These are phyloP conservation scores for Chrysina gloriosa DNA, from an alignment of 2,888 invertebrate species.

Conservation along the genomic window DNA sequence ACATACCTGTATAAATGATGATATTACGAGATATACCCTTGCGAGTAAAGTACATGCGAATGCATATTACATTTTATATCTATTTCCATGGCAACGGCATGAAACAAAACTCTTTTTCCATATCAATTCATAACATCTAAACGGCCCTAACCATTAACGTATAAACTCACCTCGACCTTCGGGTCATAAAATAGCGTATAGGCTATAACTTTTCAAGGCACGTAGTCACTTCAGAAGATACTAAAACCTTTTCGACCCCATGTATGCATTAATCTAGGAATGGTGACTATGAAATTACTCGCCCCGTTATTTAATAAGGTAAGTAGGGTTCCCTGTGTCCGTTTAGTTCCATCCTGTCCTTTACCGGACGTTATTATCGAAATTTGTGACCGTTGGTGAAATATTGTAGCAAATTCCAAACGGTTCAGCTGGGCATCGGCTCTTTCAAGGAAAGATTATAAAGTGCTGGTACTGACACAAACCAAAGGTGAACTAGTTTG, in stretches of 20 bases:
- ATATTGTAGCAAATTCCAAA: constrained; percentile 26
- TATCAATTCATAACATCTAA: constrained; percentile 37
- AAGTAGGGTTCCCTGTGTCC: constrained; percentile 31
- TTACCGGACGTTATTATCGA: constrained; percentile 22
- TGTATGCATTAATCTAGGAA: constrained; percentile 37
- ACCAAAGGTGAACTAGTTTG: not conserved
- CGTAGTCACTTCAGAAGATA: constrained; percentile 37
- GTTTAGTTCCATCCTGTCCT: constrained; percentile 31
- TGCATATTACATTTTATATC: constrained; percentile 15
- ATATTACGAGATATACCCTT: too few species aligned
- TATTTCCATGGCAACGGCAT: constrained; percentile 9
- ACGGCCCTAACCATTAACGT: constrained; percentile 29
- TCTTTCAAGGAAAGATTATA: constrained; percentile 3
- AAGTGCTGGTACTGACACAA: not conserved
- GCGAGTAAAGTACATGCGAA: not conserved
- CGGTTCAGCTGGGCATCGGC: constrained; percentile 4
- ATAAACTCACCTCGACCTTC: constrained; percentile 34
- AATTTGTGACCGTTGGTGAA: constrained; percentile 36
- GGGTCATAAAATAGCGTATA: constrained; percentile 24
- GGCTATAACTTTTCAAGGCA: constrained; percentile 36
- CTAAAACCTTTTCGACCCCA: constrained; percentile 32
- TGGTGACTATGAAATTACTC: constrained; percentile 35
- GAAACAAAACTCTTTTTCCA: constrained; percentile 28
- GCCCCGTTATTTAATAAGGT: constrained; percentile 36
- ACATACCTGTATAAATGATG: not conserved